Percentiles rank a stretch among this genome's conserved stretches.
These are phyloP conservation scores for Dendrocincla fuliginosa DNA, from an alignment of 2,797 vertebrate genomes.

Conservation along the genomic window DNA sequence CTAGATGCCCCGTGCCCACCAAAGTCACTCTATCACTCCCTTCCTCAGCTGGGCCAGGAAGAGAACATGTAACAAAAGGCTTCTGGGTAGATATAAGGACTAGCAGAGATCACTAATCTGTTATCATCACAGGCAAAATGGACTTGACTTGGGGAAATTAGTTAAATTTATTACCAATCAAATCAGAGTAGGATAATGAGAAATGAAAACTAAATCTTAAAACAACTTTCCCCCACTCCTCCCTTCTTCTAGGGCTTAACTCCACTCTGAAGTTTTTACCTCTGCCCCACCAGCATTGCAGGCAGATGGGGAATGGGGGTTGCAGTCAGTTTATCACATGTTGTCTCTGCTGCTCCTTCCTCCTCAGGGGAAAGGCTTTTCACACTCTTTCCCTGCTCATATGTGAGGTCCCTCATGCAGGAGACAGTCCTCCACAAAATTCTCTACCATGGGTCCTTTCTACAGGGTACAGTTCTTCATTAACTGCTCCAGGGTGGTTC, in stretches of 20 bases:
- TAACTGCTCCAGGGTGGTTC: neutral
- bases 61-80: neutral
- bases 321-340: neutral
- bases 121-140: neutral
- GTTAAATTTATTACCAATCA: neutral
- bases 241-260: neutral
- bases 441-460: neutral
- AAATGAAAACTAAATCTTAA: neutral
- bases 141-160: neutral
- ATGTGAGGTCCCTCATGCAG: neutral
- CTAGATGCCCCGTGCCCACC: neutral
- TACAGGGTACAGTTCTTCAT: neutral
- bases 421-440: neutral
- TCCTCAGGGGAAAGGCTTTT: neutral
- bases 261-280: neutral
- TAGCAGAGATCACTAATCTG: neutral
- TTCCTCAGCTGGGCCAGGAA: neutral
- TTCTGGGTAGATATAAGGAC: rapidly evolving
- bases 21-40: rapidly evolving
- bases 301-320: neutral
- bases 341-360: neutral
- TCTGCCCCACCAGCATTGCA: neutral
- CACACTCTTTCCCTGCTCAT: neutral
- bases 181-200: neutral
- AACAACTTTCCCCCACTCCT: neutral